Conservation (phyloP, 2,113 vertebrate genomes). For the Callionymus lyra region DNA sequence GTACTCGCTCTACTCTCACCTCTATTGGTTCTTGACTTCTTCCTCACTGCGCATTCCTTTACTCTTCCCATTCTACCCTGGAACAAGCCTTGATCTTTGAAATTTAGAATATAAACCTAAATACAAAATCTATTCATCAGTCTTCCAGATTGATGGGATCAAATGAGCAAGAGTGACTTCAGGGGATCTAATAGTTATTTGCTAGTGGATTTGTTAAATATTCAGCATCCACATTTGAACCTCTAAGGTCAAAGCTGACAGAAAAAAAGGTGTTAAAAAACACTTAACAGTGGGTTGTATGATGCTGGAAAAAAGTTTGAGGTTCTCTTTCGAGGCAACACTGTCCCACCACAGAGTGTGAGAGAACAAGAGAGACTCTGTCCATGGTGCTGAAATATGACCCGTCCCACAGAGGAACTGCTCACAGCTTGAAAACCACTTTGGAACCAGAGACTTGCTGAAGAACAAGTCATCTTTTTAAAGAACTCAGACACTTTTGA, state of each 20-base stretch:
- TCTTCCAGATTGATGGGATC: slow-evolving; percentile 14
- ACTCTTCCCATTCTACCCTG: not conserved
- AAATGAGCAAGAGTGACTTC: slow-evolving; percentile 13
- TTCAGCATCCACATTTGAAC: slow-evolving; percentile 27
- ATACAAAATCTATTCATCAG: too few relatives aligned
- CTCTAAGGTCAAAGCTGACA: slow-evolving; percentile 6
- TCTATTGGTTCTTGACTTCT: slow-evolving; percentile 13
- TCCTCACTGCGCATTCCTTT: slow-evolving; percentile 17
- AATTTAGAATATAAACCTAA: not conserved
- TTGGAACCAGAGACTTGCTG: too few relatives aligned
- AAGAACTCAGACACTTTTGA: too few relatives aligned
- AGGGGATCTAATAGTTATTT: slow-evolving; percentile 30
- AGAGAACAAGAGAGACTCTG: slow-evolving; percentile 14
- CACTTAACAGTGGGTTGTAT: too few relatives aligned
- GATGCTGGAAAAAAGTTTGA: slow-evolving; percentile 18
- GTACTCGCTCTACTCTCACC: slow-evolving; percentile 3
- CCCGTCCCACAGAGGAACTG: slow-evolving; percentile 11
- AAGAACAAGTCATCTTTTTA: too few relatives aligned
- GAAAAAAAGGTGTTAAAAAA: too few relatives aligned
- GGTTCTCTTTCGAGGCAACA: not conserved
- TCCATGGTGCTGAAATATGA: slow-evolving; percentile 57
- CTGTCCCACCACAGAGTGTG: not conserved
- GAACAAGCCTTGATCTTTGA: not conserved
- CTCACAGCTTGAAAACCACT: slow-evolving; percentile 8
- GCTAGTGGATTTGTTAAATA: slow-evolving; percentile 47